phyloP scores from a whole-genome alignment of 2,113 vertebrate genomes.

The Porphyrio hochstetteri region DNA sequence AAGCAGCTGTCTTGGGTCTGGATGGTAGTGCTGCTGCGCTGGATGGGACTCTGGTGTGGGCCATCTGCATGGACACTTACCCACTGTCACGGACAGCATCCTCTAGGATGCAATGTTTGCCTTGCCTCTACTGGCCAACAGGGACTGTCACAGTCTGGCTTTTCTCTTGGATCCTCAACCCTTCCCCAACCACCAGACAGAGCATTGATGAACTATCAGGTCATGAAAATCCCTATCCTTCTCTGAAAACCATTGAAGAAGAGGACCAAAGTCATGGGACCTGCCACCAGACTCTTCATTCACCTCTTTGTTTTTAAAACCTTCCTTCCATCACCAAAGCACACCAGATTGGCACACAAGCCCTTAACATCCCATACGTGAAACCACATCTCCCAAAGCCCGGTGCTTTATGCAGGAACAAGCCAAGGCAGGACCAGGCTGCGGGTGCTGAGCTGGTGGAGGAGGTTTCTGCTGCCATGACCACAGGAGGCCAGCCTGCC shows the following conservation, averaged over 20 bases:
- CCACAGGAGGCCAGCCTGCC: not conserved
- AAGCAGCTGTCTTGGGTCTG: not conserved
- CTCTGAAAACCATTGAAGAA: not conserved
- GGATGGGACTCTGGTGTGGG: not conserved
- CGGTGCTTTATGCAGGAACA: not conserved
- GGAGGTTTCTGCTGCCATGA: rapidly evolving
- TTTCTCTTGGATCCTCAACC: not conserved
- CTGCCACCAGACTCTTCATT: not conserved
- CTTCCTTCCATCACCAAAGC: not conserved
- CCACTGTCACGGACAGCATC: not conserved
- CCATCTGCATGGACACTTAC: not conserved
- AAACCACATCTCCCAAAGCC: rapidly evolving
- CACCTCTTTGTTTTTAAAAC: not conserved
- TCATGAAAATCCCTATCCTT: rapidly evolving
- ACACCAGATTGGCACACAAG: not conserved
- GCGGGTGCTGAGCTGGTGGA: rapidly evolving
- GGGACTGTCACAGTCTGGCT: not conserved
- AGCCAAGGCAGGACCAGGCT: not conserved
- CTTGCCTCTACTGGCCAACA: not conserved
- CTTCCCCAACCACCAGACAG: rapidly evolving
- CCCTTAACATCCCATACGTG: not conserved
- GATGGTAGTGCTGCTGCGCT: rapidly evolving
- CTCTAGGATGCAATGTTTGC: not conserved
- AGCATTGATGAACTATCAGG: rapidly evolving
- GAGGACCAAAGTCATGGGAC: not conserved